Conservation (phyloP, 2,888 invertebrate genomes). For the Hypolimnas misippus region DNA sequence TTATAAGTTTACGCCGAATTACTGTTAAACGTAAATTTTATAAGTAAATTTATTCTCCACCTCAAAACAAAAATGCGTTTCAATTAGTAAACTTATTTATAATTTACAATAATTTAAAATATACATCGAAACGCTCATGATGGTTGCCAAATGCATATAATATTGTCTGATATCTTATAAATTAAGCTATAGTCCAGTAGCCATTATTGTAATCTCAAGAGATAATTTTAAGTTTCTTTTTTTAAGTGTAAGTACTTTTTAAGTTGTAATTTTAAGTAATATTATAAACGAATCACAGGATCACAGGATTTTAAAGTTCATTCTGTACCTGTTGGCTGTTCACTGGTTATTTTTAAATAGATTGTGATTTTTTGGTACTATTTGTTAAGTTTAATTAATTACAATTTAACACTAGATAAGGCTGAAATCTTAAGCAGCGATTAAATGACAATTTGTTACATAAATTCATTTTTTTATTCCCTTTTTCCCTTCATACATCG, state of each 20-base stretch:
- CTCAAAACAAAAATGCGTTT: too few relatives aligned
- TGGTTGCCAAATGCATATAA: too few relatives aligned
- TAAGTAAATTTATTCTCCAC: too few relatives aligned
- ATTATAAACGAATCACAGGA: not conserved
- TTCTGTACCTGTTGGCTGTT: constrained; percentile 1
- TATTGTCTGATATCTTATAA: too few relatives aligned
- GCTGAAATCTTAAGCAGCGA: not conserved
- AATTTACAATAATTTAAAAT: too few relatives aligned
- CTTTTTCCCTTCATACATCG: not conserved
- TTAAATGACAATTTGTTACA: constrained; percentile 13
- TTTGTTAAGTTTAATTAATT: not conserved
- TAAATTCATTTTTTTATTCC: not conserved
- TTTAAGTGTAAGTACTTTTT: not conserved
- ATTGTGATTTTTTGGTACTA: not conserved
- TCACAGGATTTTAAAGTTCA: constrained; percentile 9
- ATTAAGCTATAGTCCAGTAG: too few relatives aligned
- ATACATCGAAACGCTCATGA: too few relatives aligned
- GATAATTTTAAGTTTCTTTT: not conserved
- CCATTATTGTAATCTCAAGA: not conserved
- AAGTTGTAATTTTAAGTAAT: constrained; percentile 5
- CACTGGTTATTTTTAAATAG: not conserved
- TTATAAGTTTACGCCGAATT: too few relatives aligned
- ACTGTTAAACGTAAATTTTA: too few relatives aligned
- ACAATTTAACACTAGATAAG: not conserved
- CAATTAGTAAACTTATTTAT: too few relatives aligned